A percentile compares a stretch with the other conserved stretches of the same genome.
These are phyloP conservation scores for Drosophila orena DNA, from an alignment of 1,140 invertebrate genomes.

Conservation along the genomic window DNA sequence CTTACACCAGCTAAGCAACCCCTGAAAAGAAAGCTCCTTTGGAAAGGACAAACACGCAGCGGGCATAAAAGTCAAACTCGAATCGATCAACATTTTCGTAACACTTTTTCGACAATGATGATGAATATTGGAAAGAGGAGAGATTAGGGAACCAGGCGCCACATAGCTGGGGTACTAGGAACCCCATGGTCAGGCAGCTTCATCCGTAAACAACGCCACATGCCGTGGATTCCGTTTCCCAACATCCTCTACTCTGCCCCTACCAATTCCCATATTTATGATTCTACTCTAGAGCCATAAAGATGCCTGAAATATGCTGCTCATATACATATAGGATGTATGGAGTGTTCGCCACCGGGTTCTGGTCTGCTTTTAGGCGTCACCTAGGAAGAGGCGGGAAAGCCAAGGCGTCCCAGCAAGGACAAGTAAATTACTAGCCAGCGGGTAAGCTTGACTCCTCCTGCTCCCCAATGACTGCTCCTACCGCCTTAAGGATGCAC, in stretches of 20 bases:
- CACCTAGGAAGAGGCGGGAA: slow-evolving; percentile 39
- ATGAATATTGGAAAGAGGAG: slow-evolving; percentile 21
- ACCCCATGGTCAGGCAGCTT: slow-evolving; percentile 40
- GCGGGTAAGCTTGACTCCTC: slow-evolving; percentile 32
- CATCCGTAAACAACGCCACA: slow-evolving; percentile 66
- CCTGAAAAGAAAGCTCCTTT: not conserved
- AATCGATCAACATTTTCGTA: slow-evolving; percentile 67
- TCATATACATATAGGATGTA: slow-evolving; percentile 65
- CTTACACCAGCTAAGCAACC: not conserved
- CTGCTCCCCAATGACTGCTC: slow-evolving; percentile 19
- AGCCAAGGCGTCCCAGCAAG: slow-evolving; percentile 12
- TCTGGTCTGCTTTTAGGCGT: slow-evolving; percentile 51
- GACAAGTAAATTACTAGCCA: slow-evolving; percentile 58
- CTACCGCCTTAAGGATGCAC: slow-evolving; percentile 5
- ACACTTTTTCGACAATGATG: slow-evolving; percentile 29
- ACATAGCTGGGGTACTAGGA: slow-evolving; percentile 38
- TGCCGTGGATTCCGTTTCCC: slow-evolving; percentile 11
- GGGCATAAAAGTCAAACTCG: slow-evolving; percentile 53
- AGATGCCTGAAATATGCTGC: slow-evolving; percentile 69
- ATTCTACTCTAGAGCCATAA: slow-evolving; percentile 48
- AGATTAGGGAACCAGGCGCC: slow-evolving; percentile 33
- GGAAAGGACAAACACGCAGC: slow-evolving; percentile 21
- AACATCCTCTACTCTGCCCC: not conserved
- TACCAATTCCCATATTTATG: slow-evolving; percentile 18
- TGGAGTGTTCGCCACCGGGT: slow-evolving; percentile 18